These are phyloP conservation scores for Sussaba pulchella DNA, from an alignment of 2,888 invertebrate species.

Conservation along the genomic window DNA sequence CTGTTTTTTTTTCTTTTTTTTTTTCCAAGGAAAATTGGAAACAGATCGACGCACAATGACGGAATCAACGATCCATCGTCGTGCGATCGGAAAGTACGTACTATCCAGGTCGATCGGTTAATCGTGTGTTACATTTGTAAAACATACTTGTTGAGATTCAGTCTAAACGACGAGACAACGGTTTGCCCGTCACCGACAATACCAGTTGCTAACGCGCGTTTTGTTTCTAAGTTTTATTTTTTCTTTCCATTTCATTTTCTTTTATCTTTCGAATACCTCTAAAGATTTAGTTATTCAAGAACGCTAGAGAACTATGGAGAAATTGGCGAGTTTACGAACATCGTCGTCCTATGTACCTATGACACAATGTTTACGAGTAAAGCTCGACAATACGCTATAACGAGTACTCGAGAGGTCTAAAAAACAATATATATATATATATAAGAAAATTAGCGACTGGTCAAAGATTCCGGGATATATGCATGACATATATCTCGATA, in stretches of 20 bases:
- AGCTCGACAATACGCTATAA: constrained; percentile 61
- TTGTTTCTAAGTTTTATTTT: not conserved
- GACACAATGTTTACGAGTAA: constrained; percentile 59
- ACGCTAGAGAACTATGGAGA: constrained; percentile 41
- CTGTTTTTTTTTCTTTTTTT: not conserved
- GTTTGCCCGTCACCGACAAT: constrained; percentile 27
- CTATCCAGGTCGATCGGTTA: not conserved
- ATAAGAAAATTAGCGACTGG: constrained; percentile 62
- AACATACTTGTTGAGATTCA: constrained; percentile 55
- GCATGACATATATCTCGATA: constrained; percentile 48
- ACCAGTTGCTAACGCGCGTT: not conserved
- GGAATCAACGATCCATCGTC: constrained; percentile 4
- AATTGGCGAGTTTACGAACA: constrained; percentile 8
- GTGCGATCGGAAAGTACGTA: constrained; percentile 22
- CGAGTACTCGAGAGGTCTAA: constrained; percentile 60
- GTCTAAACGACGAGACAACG: constrained; percentile 49
- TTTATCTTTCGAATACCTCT: constrained; percentile 40
- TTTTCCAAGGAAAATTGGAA: not conserved
- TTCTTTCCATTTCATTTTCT: not conserved
- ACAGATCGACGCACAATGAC: constrained; percentile 4
- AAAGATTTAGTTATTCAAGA: no score
- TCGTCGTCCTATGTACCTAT: constrained; percentile 54
- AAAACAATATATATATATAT: constrained; percentile 4
- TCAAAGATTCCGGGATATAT: constrained; percentile 49
- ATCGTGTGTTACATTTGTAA: constrained; percentile 32